Conservation (phyloP, 1,140 invertebrate genomes). For the Heliconius hermathena region DNA sequence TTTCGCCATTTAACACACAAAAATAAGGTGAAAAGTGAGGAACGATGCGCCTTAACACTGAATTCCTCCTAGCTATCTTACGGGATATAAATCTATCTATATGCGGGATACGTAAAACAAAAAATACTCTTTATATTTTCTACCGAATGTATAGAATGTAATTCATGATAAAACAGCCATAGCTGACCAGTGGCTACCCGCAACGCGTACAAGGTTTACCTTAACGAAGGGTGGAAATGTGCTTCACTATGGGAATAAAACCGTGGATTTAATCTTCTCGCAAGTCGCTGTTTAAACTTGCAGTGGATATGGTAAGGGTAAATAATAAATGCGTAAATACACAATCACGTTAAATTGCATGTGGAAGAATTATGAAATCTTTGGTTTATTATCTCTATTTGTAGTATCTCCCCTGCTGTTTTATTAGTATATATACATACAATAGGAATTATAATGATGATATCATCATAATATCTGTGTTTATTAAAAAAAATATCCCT, state of each 20-base stretch:
- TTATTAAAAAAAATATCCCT: too few relatives aligned
- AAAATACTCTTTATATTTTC: not conserved
- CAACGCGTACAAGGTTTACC: constrained; percentile 74
- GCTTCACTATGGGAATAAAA: constrained; percentile 75
- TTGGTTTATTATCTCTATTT: not conserved
- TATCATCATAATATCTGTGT: not conserved
- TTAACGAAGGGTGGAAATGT: constrained; percentile 69
- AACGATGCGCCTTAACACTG: too few relatives aligned
- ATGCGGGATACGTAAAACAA: too few relatives aligned
- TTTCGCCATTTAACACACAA: too few relatives aligned
- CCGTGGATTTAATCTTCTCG: constrained; percentile 73
- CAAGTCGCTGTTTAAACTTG: constrained; percentile 75
- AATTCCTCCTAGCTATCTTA: too few relatives aligned
- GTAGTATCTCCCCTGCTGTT: not conserved
- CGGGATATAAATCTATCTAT: too few relatives aligned
- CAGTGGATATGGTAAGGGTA: constrained; percentile 62
- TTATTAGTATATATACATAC: not conserved
- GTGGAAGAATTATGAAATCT: constrained; percentile 34
- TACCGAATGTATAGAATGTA: not conserved
- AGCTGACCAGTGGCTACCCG: constrained; percentile 47
- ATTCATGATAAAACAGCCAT: constrained; percentile 24
- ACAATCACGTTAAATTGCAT: constrained; percentile 65
- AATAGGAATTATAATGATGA: not conserved
- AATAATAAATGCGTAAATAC: constrained; percentile 74
- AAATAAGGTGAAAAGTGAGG: too few relatives aligned